phyloP scores from a whole-genome alignment of 2,888 invertebrate species.

The Chrysolina haemoptera region DNA sequence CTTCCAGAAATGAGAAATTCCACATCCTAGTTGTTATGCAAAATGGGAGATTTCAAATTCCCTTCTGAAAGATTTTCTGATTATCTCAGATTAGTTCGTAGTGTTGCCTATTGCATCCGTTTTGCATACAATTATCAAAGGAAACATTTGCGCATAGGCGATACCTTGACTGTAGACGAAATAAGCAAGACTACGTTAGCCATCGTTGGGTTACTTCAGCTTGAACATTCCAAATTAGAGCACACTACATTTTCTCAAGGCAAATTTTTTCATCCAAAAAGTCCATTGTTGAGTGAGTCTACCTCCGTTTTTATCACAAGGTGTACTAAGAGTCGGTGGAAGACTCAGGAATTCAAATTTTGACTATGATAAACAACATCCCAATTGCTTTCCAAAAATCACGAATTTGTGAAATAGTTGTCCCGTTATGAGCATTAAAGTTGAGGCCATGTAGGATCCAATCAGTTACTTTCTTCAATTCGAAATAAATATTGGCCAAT shows the following conservation, averaged over 20 bases:
- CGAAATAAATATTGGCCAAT: too few species aligned
- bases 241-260: conserved; percentile 9
- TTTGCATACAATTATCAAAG: too few species aligned
- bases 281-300: conserved; percentile 40
- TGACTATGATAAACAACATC: conserved; percentile 48
- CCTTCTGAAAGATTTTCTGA: too few species aligned
- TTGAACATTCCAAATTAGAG: conserved; percentile 24
- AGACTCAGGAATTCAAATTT: too few species aligned
- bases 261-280: conserved; percentile 19
- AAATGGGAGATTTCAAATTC: too few species aligned
- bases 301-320: conserved; percentile 47
- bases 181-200: not conserved
- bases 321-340: conserved; percentile 41
- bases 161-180: too few species aligned
- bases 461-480: too few species aligned
- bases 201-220: conserved; percentile 29
- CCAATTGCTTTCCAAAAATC: conserved; percentile 43
- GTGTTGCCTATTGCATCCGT: too few species aligned
- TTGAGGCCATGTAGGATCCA: conserved; percentile 43
- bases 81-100: too few species aligned
- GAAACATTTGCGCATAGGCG: too few species aligned
- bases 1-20: too few species aligned
- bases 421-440: conserved; percentile 41
- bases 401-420: conserved; percentile 46
- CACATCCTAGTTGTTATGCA: too few species aligned